Evolutionary conservation across 2,888 invertebrate genomes (phyloP), one percentile per base, ranked within the genome.

Genomic region (Apodemia duryi): DNA sequence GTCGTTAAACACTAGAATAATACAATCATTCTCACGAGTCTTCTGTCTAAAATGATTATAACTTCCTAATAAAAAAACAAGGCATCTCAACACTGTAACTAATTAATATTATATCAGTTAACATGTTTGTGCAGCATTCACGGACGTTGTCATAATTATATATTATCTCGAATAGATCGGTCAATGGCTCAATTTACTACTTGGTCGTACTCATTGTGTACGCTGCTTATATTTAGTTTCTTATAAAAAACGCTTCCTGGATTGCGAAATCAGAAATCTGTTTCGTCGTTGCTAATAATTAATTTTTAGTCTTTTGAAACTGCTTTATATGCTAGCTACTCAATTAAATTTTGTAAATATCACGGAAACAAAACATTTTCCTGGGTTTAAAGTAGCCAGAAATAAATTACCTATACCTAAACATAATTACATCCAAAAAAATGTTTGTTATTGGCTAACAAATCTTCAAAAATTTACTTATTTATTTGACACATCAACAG

Each of bases 111-210:
- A 51, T 51, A 11, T 60, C 35, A 32, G 57, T 60, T 60, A 32
- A 35, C 57, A 35, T 6, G 57, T 60, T 60, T 60, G 35, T 32
- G 29, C 28, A 28, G 52, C 32, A 60, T 60, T 60, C 57, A 60
- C n/a, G 57, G 57, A 60, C 57, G 13, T 60, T 60, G 57, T 60
- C 57, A 60, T 60, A 60, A 60, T 60, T 60, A 54, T 29, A 60
- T 13, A 57, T 60, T 60, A 60, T 60, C 57, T 60, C 6, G 57
- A 57, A 32, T 32, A 57, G 57, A 57, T 57, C 57, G 57, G 57
- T 57, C 35, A 29, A 60, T 35, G 13, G 57, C 32, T 60, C 35
- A 60, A 60, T 60, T 35, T 60, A 21, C 21, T 51, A 7, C 49
- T 51, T 21, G 49, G 5, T 13, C 13, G 1, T 32, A n/a, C 32